Percentiles rank a stretch among this genome's conserved stretches.
These are phyloP conservation scores for Pyrgilauda ruficollis DNA, from an alignment of 2,113 vertebrate species.

Conservation along the genomic window DNA sequence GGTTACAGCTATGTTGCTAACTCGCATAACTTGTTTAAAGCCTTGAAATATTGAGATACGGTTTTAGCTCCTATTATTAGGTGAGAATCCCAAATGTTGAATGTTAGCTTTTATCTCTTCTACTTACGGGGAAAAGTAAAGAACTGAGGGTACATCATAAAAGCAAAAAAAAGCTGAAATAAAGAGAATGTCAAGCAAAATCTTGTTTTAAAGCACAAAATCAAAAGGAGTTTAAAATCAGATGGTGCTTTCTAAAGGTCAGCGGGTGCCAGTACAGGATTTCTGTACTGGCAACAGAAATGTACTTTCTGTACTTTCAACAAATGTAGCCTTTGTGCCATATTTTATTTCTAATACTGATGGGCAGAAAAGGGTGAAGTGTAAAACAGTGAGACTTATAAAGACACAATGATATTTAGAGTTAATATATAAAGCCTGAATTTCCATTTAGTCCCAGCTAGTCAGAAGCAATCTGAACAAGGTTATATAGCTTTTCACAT, in stretches of 20 bases:
- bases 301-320: neutral
- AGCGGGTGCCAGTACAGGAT: neutral
- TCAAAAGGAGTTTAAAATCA: neutral
- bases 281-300: neutral
- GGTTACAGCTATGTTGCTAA: neutral
- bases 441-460: neutral
- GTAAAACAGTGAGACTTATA: neutral
- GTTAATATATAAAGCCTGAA: neutral
- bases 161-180: neutral
- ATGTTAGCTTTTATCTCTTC: neutral
- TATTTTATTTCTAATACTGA: neutral
- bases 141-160: neutral
- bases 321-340: neutral
- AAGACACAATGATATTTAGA: neutral
- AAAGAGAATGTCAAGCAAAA: neutral
- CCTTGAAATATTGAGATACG: neutral
- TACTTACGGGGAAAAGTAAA: neutral
- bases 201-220: neutral
- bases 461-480: neutral
- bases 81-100: neutral
- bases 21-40: neutral
- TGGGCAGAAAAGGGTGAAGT: neutral
- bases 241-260: neutral
- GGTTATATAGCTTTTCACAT: neutral
- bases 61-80: neutral